Percentiles rank a stretch among this genome's conserved stretches.
Evolutionary conservation across 2,888 invertebrate genomes (phyloP).

Genomic region (Drosophila birchii): DNA sequence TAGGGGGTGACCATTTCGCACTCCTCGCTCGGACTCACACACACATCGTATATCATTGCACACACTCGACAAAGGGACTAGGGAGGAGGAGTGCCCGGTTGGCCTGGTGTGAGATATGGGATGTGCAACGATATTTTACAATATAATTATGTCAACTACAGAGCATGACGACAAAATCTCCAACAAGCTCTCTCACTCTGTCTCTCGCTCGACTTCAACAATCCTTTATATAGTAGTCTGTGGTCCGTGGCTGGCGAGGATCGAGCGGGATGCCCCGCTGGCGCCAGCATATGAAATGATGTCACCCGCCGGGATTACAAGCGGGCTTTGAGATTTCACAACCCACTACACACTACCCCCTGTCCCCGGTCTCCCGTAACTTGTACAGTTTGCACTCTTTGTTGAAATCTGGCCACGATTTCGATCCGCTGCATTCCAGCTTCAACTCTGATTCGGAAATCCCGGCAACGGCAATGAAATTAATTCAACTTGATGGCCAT

Average conservation of each 20-base stretch:
- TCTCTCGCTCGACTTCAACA: constrained; percentile 60
- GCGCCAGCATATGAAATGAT: constrained; percentile 74
- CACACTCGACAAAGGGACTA: neutral
- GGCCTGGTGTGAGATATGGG: constrained; percentile 25
- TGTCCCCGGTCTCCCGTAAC: too few relatives aligned
- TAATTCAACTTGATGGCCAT: constrained; percentile 5
- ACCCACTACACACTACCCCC: too few relatives aligned
- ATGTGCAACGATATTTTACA: constrained; percentile 74
- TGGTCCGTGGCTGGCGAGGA: constrained; percentile 4
- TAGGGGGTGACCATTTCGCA: constrained; percentile 28
- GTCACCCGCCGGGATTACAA: constrained; percentile 68
- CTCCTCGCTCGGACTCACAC: constrained; percentile 43
- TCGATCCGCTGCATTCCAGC: neutral
- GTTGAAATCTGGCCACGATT: constrained; percentile 1
- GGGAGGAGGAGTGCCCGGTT: neutral
- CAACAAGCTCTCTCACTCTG: constrained; percentile 50
- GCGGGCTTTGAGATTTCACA: constrained; percentile 46
- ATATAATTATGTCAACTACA: constrained; percentile 78
- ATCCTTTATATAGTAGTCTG: constrained; percentile 53
- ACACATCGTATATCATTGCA: constrained; percentile 65
- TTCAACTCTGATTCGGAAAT: too few relatives aligned
- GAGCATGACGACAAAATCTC: constrained; percentile 64
- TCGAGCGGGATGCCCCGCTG: constrained; percentile 24
- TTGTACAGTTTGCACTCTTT: constrained; percentile 29
- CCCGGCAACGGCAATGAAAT: neutral